A percentile compares a stretch with the other conserved stretches of the same genome.
Evolutionary conservation across 2,113 vertebrate genomes (phyloP).

Genomic region (Nothoprocta perdicaria): DNA sequence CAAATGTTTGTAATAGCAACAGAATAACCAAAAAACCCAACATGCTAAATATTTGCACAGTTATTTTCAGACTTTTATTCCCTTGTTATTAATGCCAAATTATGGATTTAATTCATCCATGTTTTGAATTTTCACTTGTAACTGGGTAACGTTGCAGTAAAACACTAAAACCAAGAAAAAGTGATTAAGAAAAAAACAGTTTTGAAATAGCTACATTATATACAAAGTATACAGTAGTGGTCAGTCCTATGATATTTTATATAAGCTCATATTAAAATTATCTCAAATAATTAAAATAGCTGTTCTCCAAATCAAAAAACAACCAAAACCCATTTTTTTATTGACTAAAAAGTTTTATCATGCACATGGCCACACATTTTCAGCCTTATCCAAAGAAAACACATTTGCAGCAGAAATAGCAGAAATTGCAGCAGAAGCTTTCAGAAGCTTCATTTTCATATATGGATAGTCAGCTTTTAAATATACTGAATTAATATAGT

Average conservation of each 20-base stretch:
- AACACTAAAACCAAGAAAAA: not conserved
- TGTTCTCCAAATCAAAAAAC: not conserved
- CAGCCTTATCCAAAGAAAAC: constrained; percentile 22
- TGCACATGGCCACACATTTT: constrained; percentile 4
- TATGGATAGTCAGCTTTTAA: not conserved
- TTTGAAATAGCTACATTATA: not conserved
- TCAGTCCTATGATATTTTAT: not conserved
- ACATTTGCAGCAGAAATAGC: constrained; percentile 64
- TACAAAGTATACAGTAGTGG: not conserved
- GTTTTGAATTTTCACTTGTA: not conserved
- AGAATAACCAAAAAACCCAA: not conserved
- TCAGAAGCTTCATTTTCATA: not conserved
- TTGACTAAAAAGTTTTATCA: not conserved
- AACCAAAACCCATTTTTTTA: not conserved
- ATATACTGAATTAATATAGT: not conserved
- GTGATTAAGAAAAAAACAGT: not conserved
- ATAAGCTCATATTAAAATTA: not conserved
- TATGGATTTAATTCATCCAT: not conserved
- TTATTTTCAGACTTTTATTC: not conserved
- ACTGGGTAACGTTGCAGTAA: not conserved
- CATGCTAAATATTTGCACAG: not conserved
- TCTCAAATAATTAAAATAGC: not conserved
- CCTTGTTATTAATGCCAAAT: not conserved
- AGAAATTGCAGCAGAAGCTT: no score
- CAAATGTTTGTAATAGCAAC: not conserved